Percentiles rank a stretch among this genome's conserved stretches.
Evolutionary conservation across 2,113 vertebrate species (phyloP).

Genomic region (Bombycilla garrulus): DNA sequence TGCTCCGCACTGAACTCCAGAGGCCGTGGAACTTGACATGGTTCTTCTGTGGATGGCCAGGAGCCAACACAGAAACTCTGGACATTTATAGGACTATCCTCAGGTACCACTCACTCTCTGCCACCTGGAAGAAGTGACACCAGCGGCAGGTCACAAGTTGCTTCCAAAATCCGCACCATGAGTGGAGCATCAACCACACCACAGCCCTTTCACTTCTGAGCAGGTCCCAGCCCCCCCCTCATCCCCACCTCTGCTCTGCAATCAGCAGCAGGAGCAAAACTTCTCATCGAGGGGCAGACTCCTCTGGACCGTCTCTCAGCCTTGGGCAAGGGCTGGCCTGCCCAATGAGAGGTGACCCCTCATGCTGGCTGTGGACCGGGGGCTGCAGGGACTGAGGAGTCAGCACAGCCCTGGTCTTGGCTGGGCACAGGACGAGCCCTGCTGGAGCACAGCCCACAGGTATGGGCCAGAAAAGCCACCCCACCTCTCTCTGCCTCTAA

Average conservation of each 20-base stretch:
- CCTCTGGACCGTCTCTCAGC: neutral
- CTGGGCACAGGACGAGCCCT: rapidly evolving
- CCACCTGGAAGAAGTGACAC: neutral
- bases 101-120: neutral
- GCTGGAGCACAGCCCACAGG: rapidly evolving
- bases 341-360: rapidly evolving
- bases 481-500: neutral
- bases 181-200: neutral
- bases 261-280: neutral
- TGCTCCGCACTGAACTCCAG: rapidly evolving
- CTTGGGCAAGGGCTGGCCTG: rapidly evolving
- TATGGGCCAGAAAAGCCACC: neutral
- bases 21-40: rapidly evolving
- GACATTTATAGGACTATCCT: neutral
- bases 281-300: neutral
- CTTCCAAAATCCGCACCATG: neutral
- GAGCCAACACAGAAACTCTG: neutral
- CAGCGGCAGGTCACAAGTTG: neutral
- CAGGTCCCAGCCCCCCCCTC: neutral
- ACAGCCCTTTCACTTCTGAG: neutral
- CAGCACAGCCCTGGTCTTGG: rapidly evolving
- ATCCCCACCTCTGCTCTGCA: neutral
- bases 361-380: rapidly evolving
- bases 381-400: rapidly evolving
- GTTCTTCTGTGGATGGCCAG: neutral